A percentile compares a stretch with the other conserved stretches of the same genome.
Conservation (phyloP, 2,113 vertebrate species). For the Galeopterus variegatus region DNA sequence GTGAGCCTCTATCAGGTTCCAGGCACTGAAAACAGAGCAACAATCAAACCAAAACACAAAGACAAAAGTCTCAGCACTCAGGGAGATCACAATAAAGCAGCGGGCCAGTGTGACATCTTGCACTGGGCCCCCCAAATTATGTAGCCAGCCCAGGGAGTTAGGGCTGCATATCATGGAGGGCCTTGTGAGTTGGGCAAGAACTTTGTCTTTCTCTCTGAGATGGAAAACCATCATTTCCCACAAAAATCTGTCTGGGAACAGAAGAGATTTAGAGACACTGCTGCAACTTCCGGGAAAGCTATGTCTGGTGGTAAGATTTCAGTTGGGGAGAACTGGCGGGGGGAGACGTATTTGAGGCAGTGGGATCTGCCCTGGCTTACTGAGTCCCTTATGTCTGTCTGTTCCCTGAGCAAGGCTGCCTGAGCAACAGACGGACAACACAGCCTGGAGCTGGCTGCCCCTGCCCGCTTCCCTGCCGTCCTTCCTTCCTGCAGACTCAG, state of each 20-base stretch:
- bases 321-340: neutral
- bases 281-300: neutral
- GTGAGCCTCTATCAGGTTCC: neutral
- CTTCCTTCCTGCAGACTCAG: neutral
- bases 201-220: neutral
- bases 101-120: neutral
- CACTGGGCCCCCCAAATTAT: too few species aligned
- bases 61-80: neutral
- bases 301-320: neutral
- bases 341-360: neutral
- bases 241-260: neutral
- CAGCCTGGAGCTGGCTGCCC: neutral
- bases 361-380: neutral
- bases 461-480: neutral
- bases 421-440: neutral
- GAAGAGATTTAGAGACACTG: slow-evolving; percentile 4
- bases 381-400: neutral
- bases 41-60: neutral
- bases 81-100: neutral
- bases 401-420: neutral
- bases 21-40: accelerated
- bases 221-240: neutral
- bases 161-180: neutral
- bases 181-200: neutral
- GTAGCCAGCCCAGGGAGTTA: neutral